Base-by-base conservation (phyloP, 2,113 vertebrate species). In the Puffinus mauretanicus region DNA sequence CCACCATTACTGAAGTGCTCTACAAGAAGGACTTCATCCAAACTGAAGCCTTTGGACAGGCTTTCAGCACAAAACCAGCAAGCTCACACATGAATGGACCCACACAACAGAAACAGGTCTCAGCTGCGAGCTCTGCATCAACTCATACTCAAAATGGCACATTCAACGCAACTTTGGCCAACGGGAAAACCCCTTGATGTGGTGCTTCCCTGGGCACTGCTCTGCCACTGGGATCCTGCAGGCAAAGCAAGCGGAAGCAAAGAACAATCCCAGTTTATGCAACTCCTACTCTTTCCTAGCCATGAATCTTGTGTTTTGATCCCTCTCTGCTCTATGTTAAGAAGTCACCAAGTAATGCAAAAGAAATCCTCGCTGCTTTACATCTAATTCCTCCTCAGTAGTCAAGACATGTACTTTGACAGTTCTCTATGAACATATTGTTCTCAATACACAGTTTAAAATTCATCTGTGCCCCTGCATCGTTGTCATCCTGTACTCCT, bases 31-130 rank as follows among this genome's bases (percentile, higher is more conserved):
- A 44, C 27, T 30, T 9, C 13, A 36, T 10, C 47, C 65, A 19
- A 51, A 36, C 14, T 4, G 47, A 27, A 87, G 40, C 29, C 24
- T 36, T 21, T 24, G 64, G 73, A 46, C 4, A 11, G 36, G 52
- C 14, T 81, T 22, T 57, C 57, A 60, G 65, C 52, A 27, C 42
- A 67, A n/a, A 55, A 17, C 34, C 38, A 66, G 25, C 7, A 36
- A 29, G 21, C 44, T 65, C 44, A 32, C 29, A 25, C 0, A 0
- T 6, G 26, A 67, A 36, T 1, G 4, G 51, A 36, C 38, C 18
- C 2, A 0, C 11, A 8, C 25, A 40, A 64, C 65, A n/a, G 78
- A 51, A 71, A 34, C 3, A 0, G 0, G 7, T 11, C 70, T 42
- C 78, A 69, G 34, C 36, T 77, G 19, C 5, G 4, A 55, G 32